These are phyloP conservation scores for Thereva nobilitata DNA, from an alignment of 2,888 invertebrate genomes.

Conservation along the genomic window DNA sequence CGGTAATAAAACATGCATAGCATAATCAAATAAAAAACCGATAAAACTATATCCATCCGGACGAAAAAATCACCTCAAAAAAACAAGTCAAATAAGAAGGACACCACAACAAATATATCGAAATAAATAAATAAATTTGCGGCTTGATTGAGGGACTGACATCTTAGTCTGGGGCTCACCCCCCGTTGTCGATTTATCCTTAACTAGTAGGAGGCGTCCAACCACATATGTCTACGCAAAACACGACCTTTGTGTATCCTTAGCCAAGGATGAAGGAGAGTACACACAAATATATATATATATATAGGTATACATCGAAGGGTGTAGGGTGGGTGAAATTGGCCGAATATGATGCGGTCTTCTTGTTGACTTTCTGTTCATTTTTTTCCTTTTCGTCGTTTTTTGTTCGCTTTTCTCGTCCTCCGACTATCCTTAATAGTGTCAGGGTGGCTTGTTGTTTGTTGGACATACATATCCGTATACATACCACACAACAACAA, in stretches of 20 bases:
- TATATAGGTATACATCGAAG: not conserved
- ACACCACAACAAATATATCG: constrained; percentile 28
- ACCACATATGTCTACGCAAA: constrained; percentile 1
- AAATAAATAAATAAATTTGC: constrained; percentile 35
- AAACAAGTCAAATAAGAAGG: not conserved
- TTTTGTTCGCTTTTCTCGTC: constrained; percentile 2
- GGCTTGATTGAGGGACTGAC: constrained; percentile 29
- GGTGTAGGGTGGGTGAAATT: constrained; percentile 27
- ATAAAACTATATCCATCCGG: too few relatives aligned
- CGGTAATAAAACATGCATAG: too few relatives aligned
- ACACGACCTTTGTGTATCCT: not conserved
- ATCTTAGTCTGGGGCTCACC: constrained; percentile 3
- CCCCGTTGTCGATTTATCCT: constrained; percentile 1
- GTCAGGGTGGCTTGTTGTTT: not conserved
- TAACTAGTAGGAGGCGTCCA: constrained; percentile 2
- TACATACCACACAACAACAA: too few relatives aligned
- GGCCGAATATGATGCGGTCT: constrained; percentile 33
- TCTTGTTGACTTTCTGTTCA: constrained; percentile 16
- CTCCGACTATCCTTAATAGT: not conserved
- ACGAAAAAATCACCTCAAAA: too few relatives aligned
- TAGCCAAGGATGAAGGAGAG: too few relatives aligned
- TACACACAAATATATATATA: too few relatives aligned
- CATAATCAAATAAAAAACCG: too few relatives aligned
- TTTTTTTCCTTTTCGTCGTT: constrained; percentile 12
- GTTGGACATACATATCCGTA: not conserved